Percentiles rank a stretch among this genome's conserved stretches.
Conservation (phyloP, 1,140 invertebrate genomes). For the Aphelenchoides besseyi region DNA sequence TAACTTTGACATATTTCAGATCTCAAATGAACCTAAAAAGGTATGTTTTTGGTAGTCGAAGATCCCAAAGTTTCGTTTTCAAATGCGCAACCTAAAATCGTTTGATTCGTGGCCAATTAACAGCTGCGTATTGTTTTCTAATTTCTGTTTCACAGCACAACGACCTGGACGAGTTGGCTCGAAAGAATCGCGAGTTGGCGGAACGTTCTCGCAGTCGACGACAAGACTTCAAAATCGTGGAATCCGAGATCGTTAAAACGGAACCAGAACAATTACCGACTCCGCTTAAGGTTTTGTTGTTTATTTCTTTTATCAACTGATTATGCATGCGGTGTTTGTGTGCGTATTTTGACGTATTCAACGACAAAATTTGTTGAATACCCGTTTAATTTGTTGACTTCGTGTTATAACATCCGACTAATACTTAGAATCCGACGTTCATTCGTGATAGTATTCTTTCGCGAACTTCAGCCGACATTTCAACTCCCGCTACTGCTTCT, state of each 20-base stretch:
- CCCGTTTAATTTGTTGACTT: too few species aligned
- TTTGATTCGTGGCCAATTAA: not conserved
- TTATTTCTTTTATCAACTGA: slow-evolving; percentile 22
- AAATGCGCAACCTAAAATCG: not conserved
- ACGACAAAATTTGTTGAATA: too few species aligned
- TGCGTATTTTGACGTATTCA: not conserved
- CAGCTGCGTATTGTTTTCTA: not conserved
- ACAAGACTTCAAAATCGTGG: slow-evolving; percentile 41
- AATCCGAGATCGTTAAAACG: slow-evolving; percentile 52
- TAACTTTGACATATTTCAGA: slow-evolving; percentile 30
- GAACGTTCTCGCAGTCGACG: slow-evolving; percentile 46
- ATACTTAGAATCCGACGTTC: not conserved
- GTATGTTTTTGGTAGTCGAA: slow-evolving; percentile 20
- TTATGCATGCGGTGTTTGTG: not conserved
- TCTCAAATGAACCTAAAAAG: slow-evolving; percentile 46
- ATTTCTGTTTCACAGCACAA: slow-evolving; percentile 38
- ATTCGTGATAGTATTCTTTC: not conserved
- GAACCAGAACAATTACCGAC: slow-evolving; percentile 43
- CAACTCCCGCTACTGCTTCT: not conserved
- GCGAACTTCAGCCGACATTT: not conserved
- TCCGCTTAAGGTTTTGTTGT: slow-evolving; percentile 30
- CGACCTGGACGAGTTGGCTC: slow-evolving; percentile 49
- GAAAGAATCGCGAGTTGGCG: slow-evolving; percentile 42
- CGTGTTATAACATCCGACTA: too few species aligned
- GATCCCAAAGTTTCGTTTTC: not conserved